Evolutionary conservation across 2,888 invertebrate genomes (phyloP).

Genomic region (Strigamia transsilvanica): DNA sequence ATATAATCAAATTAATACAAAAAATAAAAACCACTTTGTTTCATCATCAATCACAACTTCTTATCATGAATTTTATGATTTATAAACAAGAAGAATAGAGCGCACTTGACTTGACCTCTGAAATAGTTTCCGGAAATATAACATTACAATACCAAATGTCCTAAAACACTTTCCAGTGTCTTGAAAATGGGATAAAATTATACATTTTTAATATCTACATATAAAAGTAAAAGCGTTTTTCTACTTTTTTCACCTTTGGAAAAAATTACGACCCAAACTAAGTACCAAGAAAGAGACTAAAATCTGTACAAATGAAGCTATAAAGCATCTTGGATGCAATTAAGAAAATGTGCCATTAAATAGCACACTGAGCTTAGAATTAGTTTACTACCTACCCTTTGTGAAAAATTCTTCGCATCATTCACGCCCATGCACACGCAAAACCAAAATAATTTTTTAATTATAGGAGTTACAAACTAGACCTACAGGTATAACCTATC

Average conservation of each 20-base stretch:
- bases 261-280: conserved; percentile 3
- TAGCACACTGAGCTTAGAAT: conserved; percentile 24
- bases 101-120: too few species aligned
- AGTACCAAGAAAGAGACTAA: conserved; percentile 30
- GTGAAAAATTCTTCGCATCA: conserved; percentile 8
- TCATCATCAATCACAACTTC: neutral
- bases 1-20: too few species aligned
- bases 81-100: too few species aligned
- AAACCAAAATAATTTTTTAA: conserved; percentile 30
- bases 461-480: neutral
- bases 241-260: neutral
- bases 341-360: conserved; percentile 26
- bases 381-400: conserved; percentile 21
- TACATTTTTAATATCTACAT: neutral
- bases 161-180: too few species aligned
- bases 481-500: neutral
- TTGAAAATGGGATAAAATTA: neutral
- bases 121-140: too few species aligned
- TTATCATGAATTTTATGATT: too few species aligned
- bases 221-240: neutral
- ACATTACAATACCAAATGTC: too few species aligned
- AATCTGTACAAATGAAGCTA: conserved; percentile 30
- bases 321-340: conserved; percentile 17
- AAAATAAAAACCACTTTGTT: neutral
- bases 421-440: conserved; percentile 16